phyloP scores from a whole-genome alignment of 2,797 vertebrate species.

The Anguilla obscura region DNA sequence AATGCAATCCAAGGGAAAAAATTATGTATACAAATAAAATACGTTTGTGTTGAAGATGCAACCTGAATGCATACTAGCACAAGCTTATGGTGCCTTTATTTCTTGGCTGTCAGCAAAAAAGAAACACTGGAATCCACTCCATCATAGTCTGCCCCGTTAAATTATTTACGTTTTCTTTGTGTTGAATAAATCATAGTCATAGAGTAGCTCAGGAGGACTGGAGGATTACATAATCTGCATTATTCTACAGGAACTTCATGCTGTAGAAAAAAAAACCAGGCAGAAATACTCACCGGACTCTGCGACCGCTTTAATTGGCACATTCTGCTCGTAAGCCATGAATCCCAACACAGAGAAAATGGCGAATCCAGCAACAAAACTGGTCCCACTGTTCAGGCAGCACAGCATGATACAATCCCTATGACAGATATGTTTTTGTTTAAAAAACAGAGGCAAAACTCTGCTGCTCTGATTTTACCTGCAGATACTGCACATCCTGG shows the following conservation, averaged over 20 bases:
- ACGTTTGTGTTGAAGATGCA: not conserved
- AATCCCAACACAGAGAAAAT: constrained; percentile 99
- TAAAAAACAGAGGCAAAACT: not conserved
- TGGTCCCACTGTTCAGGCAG: constrained; percentile 97
- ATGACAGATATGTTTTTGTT: constrained; percentile 39
- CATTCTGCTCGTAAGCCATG: constrained; percentile 96
- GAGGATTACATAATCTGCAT: constrained; percentile 52
- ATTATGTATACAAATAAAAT: constrained; percentile 13
- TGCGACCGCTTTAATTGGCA: constrained; percentile 95
- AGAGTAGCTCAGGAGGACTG: constrained; percentile 50
- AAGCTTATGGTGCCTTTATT: not conserved
- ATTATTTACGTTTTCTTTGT: constrained; percentile 59
- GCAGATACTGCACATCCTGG: constrained; percentile 4
- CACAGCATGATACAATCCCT: constrained; percentile 98
- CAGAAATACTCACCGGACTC: constrained; percentile 85
- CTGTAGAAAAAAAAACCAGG: not conserved
- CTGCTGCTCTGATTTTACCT: not conserved
- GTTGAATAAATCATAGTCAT: constrained; percentile 65
- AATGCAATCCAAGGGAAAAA: not conserved
- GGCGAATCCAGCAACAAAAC: constrained; percentile 96
- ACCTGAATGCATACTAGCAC: not conserved
- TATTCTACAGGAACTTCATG: constrained; percentile 38
- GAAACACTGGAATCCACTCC: not conserved
- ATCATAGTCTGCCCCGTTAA: constrained; percentile 43
- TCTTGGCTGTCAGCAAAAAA: not conserved